Evolutionary conservation across 2,797 vertebrate genomes (phyloP), one percentile per base, ranked within the genome.

Genomic region (Halcyon chelicuti): DNA sequence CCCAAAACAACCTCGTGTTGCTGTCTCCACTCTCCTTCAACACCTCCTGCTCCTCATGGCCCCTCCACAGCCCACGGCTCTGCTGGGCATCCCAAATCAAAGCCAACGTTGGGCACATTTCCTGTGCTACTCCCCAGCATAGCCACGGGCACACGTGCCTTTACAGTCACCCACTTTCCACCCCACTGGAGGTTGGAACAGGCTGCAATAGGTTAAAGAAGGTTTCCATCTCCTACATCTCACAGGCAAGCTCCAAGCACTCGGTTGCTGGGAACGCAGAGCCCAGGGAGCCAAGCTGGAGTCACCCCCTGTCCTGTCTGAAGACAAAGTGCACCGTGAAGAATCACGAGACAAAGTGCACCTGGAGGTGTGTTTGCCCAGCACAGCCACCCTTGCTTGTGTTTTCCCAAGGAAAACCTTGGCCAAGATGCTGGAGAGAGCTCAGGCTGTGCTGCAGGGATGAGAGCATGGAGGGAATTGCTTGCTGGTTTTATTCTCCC

Each of bases 401-500:
- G 37, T 58, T 73, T 58, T 31, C 52, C 37, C 37, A 9, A 28
- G 60, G 14, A 2, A 58, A 66, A 80, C 7, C 22, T 26, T 26
- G 31, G 14, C 42, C 26, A 19, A 12, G 44, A 20, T 9, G 44
- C 73, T 1, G 1, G 55, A 46, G 55, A 70, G 28, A 28, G 28
- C 19, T 19, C 55, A 9, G 39, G 39, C 19, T 28, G 55, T 37
- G 39, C 63, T 33, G 63, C 49, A 23, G 40, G 42, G 35, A n/a
- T 0, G 7, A 16, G 1, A 8, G 29, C 21, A 7, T 0, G 2
- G 25, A 47, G 47, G 31, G 12, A 26, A 54, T 12, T 1, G 14
- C 10, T 54, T 3, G 0, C 20, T 62, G 20, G 16, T 16, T 17
- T 40, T 31, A 42, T 58, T 31, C 25, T 63, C 49, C 14, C 5